phyloP scores from a whole-genome alignment of 2,888 invertebrate species.

The Hypsopygia costalis region DNA sequence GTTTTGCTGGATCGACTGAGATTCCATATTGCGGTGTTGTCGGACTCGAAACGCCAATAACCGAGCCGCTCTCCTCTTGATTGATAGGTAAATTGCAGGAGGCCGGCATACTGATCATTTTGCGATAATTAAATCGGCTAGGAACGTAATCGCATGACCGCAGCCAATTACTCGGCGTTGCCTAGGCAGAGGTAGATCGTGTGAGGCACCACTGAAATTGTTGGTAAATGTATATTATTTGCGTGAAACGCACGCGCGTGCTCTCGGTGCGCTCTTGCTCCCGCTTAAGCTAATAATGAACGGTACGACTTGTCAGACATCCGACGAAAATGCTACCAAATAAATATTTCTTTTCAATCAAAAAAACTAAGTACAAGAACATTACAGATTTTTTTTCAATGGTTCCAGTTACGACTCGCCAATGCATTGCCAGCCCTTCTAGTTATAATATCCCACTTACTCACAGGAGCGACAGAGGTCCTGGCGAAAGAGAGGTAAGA shows the following conservation, averaged over 20 bases:
- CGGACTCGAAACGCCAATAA: slow-evolving; percentile 45
- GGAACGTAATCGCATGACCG: slow-evolving; percentile 79
- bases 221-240: slow-evolving; percentile 64
- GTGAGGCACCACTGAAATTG: slow-evolving; percentile 64
- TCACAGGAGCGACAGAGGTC: too few relatives aligned
- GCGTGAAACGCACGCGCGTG: slow-evolving; percentile 62
- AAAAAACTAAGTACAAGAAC: too few relatives aligned
- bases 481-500: too few relatives aligned
- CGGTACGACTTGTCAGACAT: too few relatives aligned
- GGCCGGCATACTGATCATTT: slow-evolving; percentile 76
- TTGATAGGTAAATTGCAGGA: slow-evolving; percentile 79
- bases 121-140: slow-evolving; percentile 77
- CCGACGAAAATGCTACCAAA: too few relatives aligned
- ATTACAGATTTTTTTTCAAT: too few relatives aligned
- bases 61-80: slow-evolving; percentile 52
- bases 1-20: slow-evolving; percentile 47
- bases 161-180: slow-evolving; percentile 69
- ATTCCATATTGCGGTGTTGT: slow-evolving; percentile 47
- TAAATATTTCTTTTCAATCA: too few relatives aligned
- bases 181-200: slow-evolving; percentile 71
- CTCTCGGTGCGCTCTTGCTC: slow-evolving; percentile 36
- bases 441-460: too few relatives aligned
- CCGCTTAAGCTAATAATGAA: too few relatives aligned
- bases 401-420: too few relatives aligned
- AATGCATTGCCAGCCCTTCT: too few relatives aligned